A percentile compares a stretch with the other conserved stretches of the same genome.
Evolutionary conservation across 2,113 vertebrate genomes (phyloP).

Genomic region (Atractosteus spatula): DNA sequence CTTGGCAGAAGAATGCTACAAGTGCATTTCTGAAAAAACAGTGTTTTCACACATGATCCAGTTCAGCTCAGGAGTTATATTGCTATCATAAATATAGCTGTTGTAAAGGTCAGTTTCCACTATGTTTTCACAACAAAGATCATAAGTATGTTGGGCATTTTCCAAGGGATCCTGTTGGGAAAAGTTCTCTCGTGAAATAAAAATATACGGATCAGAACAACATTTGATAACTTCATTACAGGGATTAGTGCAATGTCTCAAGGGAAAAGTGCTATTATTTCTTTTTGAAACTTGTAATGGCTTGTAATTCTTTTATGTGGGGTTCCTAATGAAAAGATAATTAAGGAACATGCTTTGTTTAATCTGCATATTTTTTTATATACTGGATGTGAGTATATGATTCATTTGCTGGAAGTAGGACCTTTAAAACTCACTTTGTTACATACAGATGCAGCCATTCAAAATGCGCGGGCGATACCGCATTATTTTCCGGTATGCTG

Average conservation of each 20-base stretch:
- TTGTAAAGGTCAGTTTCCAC: conserved; percentile 20
- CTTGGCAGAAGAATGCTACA: no score
- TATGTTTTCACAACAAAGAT: conserved; percentile 22
- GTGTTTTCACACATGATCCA: no score
- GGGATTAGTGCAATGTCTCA: background rate
- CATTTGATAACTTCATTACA: conserved; percentile 14
- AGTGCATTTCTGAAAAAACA: no score
- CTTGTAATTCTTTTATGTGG: background rate
- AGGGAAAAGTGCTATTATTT: background rate
- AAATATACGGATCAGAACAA: conserved; percentile 29
- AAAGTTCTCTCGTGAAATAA: conserved; percentile 30
- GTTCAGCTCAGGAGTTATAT: no score
- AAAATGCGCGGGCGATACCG: no score
- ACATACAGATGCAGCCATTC: no score
- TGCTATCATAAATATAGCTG: no score
- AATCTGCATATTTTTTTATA: conserved; percentile 7
- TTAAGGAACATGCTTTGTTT: background rate
- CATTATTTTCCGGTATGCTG: no score
- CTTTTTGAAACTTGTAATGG: background rate
- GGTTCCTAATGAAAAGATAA: background rate
- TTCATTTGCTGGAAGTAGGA: no score
- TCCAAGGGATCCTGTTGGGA: conserved; percentile 35
- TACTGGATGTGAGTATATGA: no score
- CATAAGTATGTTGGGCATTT: conserved; percentile 32
- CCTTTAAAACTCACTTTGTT: no score